These are phyloP conservation scores for Conus canariensis DNA, from an alignment of 2,888 invertebrate genomes.

Conservation along the genomic window DNA sequence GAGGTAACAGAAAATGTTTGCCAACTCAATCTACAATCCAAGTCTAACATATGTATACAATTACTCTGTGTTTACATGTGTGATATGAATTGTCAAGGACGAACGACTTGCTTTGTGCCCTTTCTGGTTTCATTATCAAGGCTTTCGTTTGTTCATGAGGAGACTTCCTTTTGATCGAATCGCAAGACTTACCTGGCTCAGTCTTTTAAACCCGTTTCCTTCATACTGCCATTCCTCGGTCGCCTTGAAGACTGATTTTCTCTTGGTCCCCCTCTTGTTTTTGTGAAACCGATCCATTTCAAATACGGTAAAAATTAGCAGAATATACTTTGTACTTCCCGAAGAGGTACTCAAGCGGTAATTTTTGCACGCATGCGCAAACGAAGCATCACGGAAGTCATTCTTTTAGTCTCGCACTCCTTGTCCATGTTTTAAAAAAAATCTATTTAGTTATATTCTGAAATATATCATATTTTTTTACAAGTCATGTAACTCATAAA, in stretches of 20 bases:
- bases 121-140: constrained; percentile 45
- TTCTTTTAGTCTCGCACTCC: constrained; percentile 17
- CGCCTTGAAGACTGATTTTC: constrained; percentile 63
- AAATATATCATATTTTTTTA: background rate
- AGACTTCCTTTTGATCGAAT: constrained; percentile 5
- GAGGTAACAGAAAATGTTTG: too few relatives aligned
- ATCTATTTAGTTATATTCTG: background rate
- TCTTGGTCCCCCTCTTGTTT: constrained; percentile 55
- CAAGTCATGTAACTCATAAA: too few relatives aligned
- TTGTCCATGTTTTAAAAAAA: background rate
- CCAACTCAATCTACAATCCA: background rate
- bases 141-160: background rate
- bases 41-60: background rate
- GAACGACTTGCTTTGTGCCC: constrained; percentile 30
- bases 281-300: constrained; percentile 49
- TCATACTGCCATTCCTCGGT: constrained; percentile 69
- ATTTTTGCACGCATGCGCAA: constrained; percentile 64
- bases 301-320: constrained; percentile 30
- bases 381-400: background rate
- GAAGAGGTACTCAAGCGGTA: constrained; percentile 45
- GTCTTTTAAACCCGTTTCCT: constrained; percentile 62
- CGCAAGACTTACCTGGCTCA: constrained; percentile 62
- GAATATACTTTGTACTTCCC: constrained; percentile 37
- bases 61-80: background rate
- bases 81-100: constrained; percentile 28